A percentile compares a stretch with the other conserved stretches of the same genome.
Evolutionary conservation across 2,113 vertebrate species (phyloP).

Genomic region (Cranoglanis bouderius): DNA sequence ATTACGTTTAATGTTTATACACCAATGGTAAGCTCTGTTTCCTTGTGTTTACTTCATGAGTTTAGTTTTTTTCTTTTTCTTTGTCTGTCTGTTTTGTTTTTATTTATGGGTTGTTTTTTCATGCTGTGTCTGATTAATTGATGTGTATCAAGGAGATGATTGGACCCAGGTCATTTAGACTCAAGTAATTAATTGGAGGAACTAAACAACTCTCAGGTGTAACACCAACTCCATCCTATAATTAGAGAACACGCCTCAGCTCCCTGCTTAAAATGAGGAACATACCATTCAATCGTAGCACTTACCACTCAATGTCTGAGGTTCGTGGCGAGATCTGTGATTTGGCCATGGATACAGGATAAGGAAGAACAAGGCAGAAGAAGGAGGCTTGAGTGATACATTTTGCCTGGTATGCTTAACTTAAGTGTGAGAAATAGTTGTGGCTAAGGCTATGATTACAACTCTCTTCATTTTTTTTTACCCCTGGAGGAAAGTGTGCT

Average conservation of each 20-base stretch:
- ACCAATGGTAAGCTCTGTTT: not conserved
- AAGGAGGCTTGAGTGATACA: not conserved
- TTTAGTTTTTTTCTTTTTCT: not conserved
- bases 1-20: not conserved
- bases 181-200: not conserved
- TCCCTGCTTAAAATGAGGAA: not conserved
- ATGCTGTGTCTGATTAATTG: not conserved
- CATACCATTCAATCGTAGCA: not conserved
- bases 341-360: not conserved
- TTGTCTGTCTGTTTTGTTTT: not conserved
- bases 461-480: not conserved
- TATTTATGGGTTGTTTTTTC: not conserved
- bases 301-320: not conserved
- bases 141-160: not conserved
- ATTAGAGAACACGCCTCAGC: not conserved
- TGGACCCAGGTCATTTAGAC: not conserved
- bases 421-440: not conserved
- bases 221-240: not conserved
- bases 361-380: not conserved
- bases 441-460: not conserved
- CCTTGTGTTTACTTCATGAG: not conserved
- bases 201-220: constrained; percentile 6
- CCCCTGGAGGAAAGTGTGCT: not conserved
- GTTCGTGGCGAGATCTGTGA: not conserved
- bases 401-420: not conserved